phyloP scores from a whole-genome alignment of 2,797 vertebrate species.

The Gouania willdenowi region DNA sequence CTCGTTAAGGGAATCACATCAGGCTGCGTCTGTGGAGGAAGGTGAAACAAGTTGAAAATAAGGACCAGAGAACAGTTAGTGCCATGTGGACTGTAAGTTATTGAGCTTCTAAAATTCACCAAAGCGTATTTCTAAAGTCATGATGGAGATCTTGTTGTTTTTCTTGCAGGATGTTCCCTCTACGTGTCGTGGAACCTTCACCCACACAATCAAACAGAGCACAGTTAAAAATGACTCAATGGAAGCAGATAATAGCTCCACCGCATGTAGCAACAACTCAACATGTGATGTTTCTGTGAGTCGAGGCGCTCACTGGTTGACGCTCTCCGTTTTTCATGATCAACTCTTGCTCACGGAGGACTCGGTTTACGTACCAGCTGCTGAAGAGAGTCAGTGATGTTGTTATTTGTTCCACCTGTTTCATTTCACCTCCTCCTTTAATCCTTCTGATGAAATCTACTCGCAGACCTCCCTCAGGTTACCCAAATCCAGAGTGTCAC shows the following conservation, averaged over 20 bases:
- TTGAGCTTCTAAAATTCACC: too few species aligned
- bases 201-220: constrained; percentile 11
- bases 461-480: constrained; percentile 41
- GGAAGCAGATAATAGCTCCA: background rate
- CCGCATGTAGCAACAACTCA: constrained; percentile 1
- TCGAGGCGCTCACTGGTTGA: constrained; percentile 26
- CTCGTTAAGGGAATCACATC: constrained; percentile 29
- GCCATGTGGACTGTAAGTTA: constrained; percentile 63
- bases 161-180: constrained; percentile 42
- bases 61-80: constrained; percentile 29
- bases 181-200: constrained; percentile 36
- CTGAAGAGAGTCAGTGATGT: constrained; percentile 48
- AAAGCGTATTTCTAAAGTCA: background rate
- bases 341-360: background rate
- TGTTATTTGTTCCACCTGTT: constrained; percentile 1
- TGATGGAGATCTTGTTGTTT: too few species aligned
- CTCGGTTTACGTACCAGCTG: constrained; percentile 52
- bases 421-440: background rate
- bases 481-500: constrained; percentile 21
- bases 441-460: background rate
- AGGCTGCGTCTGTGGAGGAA: constrained; percentile 54
- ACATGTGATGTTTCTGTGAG: constrained; percentile 36
- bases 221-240: background rate
- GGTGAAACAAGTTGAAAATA: constrained; percentile 1
- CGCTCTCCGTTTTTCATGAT: constrained; percentile 25